phyloP scores from a whole-genome alignment of 2,113 vertebrate species.

The Tringa solitaria region DNA sequence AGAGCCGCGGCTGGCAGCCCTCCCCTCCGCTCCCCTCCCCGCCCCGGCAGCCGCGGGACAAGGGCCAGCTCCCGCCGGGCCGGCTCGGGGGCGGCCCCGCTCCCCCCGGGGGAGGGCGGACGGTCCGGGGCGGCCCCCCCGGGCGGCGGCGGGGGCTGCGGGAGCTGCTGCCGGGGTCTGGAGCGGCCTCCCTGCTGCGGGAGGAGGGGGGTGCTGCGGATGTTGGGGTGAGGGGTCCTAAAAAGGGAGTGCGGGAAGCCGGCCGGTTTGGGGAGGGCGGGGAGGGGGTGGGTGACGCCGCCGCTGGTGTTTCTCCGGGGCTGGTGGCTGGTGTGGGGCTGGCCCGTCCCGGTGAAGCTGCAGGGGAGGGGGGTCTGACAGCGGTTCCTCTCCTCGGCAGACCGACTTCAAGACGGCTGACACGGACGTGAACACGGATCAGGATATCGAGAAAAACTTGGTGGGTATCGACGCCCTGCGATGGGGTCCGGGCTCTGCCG shows the following conservation, averaged over 20 bases:
- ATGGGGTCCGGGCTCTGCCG: accelerated
- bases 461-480: conserved; percentile 5
- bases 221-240: neutral
- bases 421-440: conserved; percentile 69
- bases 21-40: neutral
- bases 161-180: neutral
- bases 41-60: neutral
- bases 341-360: accelerated
- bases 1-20: neutral
- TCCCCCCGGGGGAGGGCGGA: neutral
- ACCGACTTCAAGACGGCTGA: conserved; percentile 76
- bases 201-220: neutral
- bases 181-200: neutral
- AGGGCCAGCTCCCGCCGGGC: neutral
- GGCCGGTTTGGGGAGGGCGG: neutral
- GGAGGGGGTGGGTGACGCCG: neutral
- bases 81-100: neutral
- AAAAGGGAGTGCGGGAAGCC: neutral
- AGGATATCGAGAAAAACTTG: conserved; percentile 79
- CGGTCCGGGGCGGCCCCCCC: neutral
- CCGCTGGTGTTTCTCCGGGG: no score
- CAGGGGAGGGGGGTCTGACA: neutral
- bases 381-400: conserved; percentile 17
- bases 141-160: neutral
- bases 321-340: neutral